phyloP scores from a whole-genome alignment of 1,140 invertebrate species.

The Manduca sexta region DNA sequence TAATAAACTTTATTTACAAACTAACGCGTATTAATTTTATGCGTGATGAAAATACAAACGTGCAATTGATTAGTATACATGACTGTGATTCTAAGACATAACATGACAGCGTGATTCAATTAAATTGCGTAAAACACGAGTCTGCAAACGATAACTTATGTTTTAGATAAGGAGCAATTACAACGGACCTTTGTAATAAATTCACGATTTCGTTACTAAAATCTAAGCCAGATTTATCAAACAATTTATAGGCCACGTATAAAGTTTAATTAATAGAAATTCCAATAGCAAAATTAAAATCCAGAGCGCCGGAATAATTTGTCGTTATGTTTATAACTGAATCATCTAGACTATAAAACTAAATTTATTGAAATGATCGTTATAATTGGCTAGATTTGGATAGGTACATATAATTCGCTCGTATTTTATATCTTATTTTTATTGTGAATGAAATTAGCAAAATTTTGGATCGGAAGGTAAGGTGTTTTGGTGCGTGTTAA shows the following conservation, averaged over 20 bases:
- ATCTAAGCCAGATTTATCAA: neutral
- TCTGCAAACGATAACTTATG: conserved; percentile 1
- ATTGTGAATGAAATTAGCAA: conserved; percentile 1
- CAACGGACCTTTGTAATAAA: neutral
- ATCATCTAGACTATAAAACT: conserved; percentile 5
- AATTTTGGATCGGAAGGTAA: no score
- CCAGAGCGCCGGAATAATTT: conserved; percentile 1
- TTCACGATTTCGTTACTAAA: neutral
- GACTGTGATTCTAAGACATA: no score
- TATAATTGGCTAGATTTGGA: conserved; percentile 1
- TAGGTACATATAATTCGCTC: conserved; percentile 16
- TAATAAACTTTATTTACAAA: neutral
- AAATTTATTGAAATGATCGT: conserved; percentile 2
- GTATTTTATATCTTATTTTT: conserved; percentile 4
- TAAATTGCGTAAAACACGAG: conserved; percentile 10
- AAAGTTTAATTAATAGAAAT: neutral
- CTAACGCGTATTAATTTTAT: neutral
- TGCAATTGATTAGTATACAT: neutral
- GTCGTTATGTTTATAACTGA: neutral
- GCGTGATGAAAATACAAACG: neutral
- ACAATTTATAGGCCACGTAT: neutral
- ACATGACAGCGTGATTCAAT: conserved; percentile 6
- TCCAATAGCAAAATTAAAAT: conserved; percentile 3
- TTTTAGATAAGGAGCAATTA: conserved; percentile 1
- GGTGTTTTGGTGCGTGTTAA: no score